Percentiles rank a stretch among this genome's conserved stretches.
Conservation (phyloP, 2,888 invertebrate species). For the Hypsopygia costalis region DNA sequence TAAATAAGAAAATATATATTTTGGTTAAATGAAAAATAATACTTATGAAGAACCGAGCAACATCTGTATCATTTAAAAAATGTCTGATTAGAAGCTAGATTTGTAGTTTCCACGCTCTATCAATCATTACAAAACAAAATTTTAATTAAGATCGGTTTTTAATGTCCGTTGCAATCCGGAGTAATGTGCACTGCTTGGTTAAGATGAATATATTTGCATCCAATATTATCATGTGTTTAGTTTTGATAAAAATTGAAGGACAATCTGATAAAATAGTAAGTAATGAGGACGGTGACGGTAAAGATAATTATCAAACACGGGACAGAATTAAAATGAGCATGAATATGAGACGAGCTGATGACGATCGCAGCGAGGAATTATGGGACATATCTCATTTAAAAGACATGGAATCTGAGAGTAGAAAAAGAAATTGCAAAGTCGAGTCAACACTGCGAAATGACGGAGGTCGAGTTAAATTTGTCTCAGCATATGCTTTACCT, state of each 20-base stretch:
- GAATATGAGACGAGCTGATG: slow-evolving; percentile 30
- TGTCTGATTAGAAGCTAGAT: too few species aligned
- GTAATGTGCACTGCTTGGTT: slow-evolving; percentile 16
- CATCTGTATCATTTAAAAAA: not conserved
- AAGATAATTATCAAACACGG: not conserved
- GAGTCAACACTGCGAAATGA: slow-evolving; percentile 42
- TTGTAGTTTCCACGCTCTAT: slow-evolving; percentile 18
- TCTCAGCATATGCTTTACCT: slow-evolving; percentile 40
- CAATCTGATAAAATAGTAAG: slow-evolving; percentile 15
- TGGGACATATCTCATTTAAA: slow-evolving; percentile 51
- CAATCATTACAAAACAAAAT: slow-evolving; percentile 22
- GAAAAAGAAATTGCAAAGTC: slow-evolving; percentile 29
- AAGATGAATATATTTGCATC: slow-evolving; percentile 17
- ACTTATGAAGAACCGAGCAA: too few species aligned
- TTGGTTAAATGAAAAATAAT: too few species aligned
- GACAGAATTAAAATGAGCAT: slow-evolving; percentile 13
- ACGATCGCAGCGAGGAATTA: slow-evolving; percentile 36
- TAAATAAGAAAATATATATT: too few species aligned
- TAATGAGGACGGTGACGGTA: slow-evolving; percentile 17
- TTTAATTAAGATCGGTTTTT: slow-evolving; percentile 23
- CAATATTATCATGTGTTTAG: slow-evolving; percentile 8
- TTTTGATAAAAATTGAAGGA: slow-evolving; percentile 7
- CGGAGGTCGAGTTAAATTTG: slow-evolving; percentile 39
- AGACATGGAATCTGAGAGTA: slow-evolving; percentile 26
- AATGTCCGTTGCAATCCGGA: slow-evolving; percentile 5